These are phyloP conservation scores for Acrobasis repandana DNA, from an alignment of 2,888 invertebrate species.

Conservation along the genomic window DNA sequence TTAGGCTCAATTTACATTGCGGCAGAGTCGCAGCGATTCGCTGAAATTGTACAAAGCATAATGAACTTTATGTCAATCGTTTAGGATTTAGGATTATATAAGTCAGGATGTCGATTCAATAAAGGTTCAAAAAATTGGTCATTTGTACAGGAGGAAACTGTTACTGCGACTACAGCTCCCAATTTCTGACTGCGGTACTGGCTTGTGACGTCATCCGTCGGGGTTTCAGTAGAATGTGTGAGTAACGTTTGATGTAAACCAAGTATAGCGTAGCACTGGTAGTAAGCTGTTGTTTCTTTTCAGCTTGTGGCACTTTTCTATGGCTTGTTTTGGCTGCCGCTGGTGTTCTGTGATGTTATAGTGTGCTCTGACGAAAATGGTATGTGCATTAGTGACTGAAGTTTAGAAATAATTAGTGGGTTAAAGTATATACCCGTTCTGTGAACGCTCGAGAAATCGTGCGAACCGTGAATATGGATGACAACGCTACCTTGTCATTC, in stretches of 20 bases:
- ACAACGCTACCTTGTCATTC: neutral
- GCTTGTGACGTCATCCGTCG: conserved; percentile 68
- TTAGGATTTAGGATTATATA: no score
- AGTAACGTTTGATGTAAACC: conserved; percentile 39
- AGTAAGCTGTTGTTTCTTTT: conserved; percentile 23
- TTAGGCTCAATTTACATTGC: no score
- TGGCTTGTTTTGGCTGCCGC: conserved; percentile 19
- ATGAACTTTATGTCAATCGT: no score
- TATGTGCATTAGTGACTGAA: neutral
- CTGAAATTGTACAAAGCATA: no score
- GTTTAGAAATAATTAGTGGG: neutral
- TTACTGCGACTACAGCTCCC: conserved; percentile 69
- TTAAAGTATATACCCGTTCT: no score
- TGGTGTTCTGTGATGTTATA: conserved; percentile 5
- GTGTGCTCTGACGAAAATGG: neutral
- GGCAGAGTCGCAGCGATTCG: no score
- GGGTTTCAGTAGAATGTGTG: conserved; percentile 68
- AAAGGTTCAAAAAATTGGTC: no score
- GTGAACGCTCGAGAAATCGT: no score
- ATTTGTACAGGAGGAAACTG: conserved; percentile 69
- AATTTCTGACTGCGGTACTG: conserved; percentile 67
- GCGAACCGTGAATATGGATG: no score
- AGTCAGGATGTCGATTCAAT: no score
- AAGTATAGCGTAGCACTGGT: conserved; percentile 19
- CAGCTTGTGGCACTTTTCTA: conserved; percentile 28